Evolutionary conservation across 2,113 vertebrate genomes (phyloP), one percentile per base, ranked within the genome.

Genomic region (Paraplagusia blochii): DNA sequence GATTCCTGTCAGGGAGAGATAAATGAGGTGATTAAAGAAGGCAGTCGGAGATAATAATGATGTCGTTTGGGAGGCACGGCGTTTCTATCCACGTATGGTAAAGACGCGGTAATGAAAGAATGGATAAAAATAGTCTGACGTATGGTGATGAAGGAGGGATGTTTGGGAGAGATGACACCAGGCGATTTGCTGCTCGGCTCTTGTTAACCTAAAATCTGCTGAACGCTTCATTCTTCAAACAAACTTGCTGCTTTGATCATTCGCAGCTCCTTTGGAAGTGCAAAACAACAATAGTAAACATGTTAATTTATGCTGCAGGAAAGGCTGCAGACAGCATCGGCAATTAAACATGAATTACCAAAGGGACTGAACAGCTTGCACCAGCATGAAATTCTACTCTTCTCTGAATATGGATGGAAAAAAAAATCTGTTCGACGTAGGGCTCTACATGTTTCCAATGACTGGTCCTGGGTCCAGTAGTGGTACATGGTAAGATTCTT

Each of bases 131-230:
- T 72, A 77, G 75, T 72, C 36, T 15, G 52, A 38, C 22, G 51
- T 39, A 51, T 82, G 36, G 8, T 42, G 68, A 72, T 69, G 71
- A 76, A 76, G 63, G 69, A 74, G 60, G 53, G 48, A 76, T 49
- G 53, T 55, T 17, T 33, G 58, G 62, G 43, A 33, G 58, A 51
- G 69, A 49, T 58, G 59, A 75, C 77, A 73, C 67, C 58, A 69
- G 60, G 64, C 70, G 63, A 80, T 62, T 69, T 58, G 52, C 69
- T 68, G 63, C 77, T 73, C 70, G 2, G 18, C 48, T 84, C 82
- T 84, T 77, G 84, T 87, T 89, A 84, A 83, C 79, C 60, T 82
- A 81, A 88, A 85, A 87, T 88, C 86, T 79, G 76, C 77, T 87
- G 80, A 85, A 82, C 70, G 76, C 76, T 68, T 62, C 74, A 48